These are phyloP conservation scores for Daktulosphaira vitifoliae DNA, from an alignment of 1,140 invertebrate species.

Conservation along the genomic window DNA sequence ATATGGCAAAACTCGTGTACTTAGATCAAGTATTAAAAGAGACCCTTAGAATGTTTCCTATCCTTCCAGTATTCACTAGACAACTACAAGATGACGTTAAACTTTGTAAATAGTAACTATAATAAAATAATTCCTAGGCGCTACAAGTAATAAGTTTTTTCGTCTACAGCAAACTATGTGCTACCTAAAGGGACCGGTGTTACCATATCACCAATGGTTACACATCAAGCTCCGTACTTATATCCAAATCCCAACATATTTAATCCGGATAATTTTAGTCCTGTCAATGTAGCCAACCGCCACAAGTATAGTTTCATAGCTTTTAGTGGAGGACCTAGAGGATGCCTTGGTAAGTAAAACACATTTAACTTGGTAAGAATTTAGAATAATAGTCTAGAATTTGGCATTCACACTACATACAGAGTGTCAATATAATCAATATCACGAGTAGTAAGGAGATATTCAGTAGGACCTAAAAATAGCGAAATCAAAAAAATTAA, in stretches of 20 bases:
- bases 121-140: no score
- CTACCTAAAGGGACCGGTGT: not conserved
- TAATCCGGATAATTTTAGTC: slow-evolving; percentile 84
- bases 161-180: not conserved
- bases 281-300: slow-evolving; percentile 66
- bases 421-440: no score
- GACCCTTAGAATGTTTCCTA: slow-evolving; percentile 43
- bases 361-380: no score
- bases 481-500: no score
- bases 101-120: slow-evolving; percentile 41
- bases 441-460: no score
- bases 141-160: no score
- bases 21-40: slow-evolving; percentile 37
- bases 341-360: slow-evolving; percentile 61
- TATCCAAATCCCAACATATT: slow-evolving; percentile 64
- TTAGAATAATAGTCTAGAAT: no score
- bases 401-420: no score
- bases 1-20: slow-evolving; percentile 44
- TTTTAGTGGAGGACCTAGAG: slow-evolving; percentile 69
- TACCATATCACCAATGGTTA: slow-evolving; percentile 1
- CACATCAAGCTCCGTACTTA: slow-evolving; percentile 15
- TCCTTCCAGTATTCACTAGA: slow-evolving; percentile 53
- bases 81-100: slow-evolving; percentile 47
- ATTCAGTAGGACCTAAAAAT: no score
- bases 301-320: slow-evolving; percentile 62